phyloP scores from a whole-genome alignment of 2,797 vertebrate genomes.

The Tenualosa ilisha region DNA sequence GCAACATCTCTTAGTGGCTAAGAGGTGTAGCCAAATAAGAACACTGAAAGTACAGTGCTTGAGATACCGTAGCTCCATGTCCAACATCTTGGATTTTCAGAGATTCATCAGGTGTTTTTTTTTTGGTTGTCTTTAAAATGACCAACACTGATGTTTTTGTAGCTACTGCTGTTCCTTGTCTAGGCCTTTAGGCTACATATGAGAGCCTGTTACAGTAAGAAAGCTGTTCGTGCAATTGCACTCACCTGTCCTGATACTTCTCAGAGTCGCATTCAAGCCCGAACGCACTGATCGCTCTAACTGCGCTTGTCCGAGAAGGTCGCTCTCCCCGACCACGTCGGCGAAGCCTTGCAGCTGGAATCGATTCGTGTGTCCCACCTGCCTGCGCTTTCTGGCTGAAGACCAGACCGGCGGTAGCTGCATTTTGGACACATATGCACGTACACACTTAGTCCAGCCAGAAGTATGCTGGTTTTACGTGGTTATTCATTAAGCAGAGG shows the following conservation, averaged over 20 bases:
- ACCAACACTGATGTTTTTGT: too few species aligned
- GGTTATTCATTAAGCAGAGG: not conserved
- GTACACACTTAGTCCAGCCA: not conserved
- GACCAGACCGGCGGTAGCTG: slow-evolving; percentile 23
- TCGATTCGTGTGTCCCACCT: slow-evolving; percentile 51
- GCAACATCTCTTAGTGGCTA: too few species aligned
- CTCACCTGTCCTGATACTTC: slow-evolving; percentile 40
- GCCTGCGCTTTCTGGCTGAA: slow-evolving; percentile 34
- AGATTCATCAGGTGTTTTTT: too few species aligned
- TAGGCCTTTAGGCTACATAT: too few species aligned
- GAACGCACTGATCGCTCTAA: slow-evolving; percentile 25
- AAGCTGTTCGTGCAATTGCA: too few species aligned
- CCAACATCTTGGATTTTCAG: too few species aligned
- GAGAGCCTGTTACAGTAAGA: not conserved
- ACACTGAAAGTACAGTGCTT: too few species aligned
- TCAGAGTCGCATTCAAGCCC: slow-evolving; percentile 19
- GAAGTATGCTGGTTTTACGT: not conserved
- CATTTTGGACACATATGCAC: not conserved
- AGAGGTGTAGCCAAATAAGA: too few species aligned
- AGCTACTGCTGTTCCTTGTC: too few species aligned
- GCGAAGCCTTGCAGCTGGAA: slow-evolving; percentile 32
- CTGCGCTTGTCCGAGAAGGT: slow-evolving; percentile 51
- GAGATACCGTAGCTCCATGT: too few species aligned
- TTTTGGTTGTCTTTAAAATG: too few species aligned
- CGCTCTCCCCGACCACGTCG: slow-evolving; percentile 22